Percentiles rank a stretch among this genome's conserved stretches.
These are phyloP conservation scores for Anniella stebbinsi DNA, from an alignment of 2,797 vertebrate species.

Conservation along the genomic window DNA sequence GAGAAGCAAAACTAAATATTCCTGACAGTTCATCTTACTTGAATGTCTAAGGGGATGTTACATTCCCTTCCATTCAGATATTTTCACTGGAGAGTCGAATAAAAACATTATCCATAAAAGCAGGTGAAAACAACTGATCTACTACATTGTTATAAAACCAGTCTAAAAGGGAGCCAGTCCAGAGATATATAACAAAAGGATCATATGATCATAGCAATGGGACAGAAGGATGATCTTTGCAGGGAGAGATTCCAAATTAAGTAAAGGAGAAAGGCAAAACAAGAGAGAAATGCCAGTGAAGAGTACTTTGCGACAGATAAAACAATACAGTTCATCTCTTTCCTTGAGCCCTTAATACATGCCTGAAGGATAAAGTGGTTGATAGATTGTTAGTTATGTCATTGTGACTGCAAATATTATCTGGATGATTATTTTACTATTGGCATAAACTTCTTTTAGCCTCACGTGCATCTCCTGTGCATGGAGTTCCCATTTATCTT, in stretches of 20 bases:
- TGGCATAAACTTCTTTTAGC: neutral
- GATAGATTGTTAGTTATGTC: neutral
- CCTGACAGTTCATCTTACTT: conserved; percentile 20
- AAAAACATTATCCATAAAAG: conserved; percentile 4
- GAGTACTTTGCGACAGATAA: neutral
- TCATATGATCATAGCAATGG: neutral
- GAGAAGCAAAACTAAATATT: conserved; percentile 34
- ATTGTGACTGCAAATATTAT: neutral
- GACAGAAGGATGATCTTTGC: neutral
- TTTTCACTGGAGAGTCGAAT: conserved; percentile 5
- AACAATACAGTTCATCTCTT: neutral
- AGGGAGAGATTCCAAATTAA: neutral
- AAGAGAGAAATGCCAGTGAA: neutral
- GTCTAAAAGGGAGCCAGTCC: neutral
- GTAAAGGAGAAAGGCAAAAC: neutral
- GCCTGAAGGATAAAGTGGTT: neutral
- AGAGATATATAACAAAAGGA: neutral
- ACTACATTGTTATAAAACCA: neutral
- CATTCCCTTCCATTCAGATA: neutral
- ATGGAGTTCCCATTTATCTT: neutral
- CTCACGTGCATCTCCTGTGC: neutral
- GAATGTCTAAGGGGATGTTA: conserved; percentile 22
- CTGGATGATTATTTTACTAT: neutral
- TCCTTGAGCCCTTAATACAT: neutral
- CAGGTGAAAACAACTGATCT: neutral